Evolutionary conservation across 2,113 vertebrate genomes (phyloP).

Genomic region (Puma concolor): DNA sequence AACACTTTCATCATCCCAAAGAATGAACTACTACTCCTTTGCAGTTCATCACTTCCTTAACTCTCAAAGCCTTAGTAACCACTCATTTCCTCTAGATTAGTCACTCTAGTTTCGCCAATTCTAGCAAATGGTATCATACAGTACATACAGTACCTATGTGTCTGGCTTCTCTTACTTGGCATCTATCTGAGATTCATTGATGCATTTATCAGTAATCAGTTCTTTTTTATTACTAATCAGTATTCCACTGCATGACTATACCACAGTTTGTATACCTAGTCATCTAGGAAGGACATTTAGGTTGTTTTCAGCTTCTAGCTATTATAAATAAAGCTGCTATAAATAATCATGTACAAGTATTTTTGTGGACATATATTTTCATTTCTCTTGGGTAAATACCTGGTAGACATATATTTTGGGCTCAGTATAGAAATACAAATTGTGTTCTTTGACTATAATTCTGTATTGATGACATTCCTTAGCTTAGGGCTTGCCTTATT

Average conservation of each 20-base stretch:
- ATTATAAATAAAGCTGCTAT: neutral
- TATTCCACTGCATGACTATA: neutral
- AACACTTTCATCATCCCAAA: neutral
- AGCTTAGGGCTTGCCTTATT: slow-evolving; percentile 38
- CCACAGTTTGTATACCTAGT: neutral
- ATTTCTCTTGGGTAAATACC: slow-evolving; percentile 7
- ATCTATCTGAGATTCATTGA: neutral
- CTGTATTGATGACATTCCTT: slow-evolving; percentile 14
- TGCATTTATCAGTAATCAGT: neutral
- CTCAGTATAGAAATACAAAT: neutral
- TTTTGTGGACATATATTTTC: neutral
- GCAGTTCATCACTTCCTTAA: neutral
- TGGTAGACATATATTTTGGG: neutral
- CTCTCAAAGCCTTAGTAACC: neutral
- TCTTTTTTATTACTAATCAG: neutral
- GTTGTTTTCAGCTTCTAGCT: neutral
- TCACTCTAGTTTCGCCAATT: neutral
- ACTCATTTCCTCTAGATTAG: neutral
- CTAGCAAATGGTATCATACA: neutral
- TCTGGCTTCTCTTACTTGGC: neutral
- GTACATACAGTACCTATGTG: neutral
- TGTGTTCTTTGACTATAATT: neutral
- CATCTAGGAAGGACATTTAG: neutral
- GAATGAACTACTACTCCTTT: neutral
- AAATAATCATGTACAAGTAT: neutral